These are phyloP conservation scores for Ectropis grisescens DNA, from an alignment of 1,140 invertebrate species.

Conservation along the genomic window DNA sequence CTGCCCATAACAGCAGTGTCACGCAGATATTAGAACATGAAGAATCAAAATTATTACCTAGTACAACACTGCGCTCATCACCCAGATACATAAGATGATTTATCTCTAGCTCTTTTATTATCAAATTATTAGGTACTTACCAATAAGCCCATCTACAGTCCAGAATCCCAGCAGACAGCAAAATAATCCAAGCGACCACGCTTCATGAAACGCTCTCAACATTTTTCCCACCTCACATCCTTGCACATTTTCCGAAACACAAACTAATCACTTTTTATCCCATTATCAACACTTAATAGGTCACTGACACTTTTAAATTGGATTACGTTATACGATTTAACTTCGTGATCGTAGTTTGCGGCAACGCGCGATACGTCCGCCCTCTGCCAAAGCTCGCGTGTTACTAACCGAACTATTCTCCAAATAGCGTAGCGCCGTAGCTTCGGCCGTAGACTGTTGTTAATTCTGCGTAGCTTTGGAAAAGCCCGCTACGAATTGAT, in stretches of 20 bases:
- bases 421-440: slow-evolving; percentile 17
- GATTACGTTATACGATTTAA: slow-evolving; percentile 42
- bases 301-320: slow-evolving; percentile 43
- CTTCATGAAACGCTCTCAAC: slow-evolving; percentile 41
- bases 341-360: no score
- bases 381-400: slow-evolving; percentile 20
- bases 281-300: slow-evolving; percentile 33
- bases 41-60: no score
- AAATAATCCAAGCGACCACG: slow-evolving; percentile 45
- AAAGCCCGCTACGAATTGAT: slow-evolving; percentile 42
- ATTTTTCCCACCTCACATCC: slow-evolving; percentile 60
- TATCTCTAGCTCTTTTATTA: no score
- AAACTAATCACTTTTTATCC: slow-evolving; percentile 30
- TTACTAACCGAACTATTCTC: slow-evolving; percentile 28
- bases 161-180: slow-evolving; percentile 25
- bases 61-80: no score
- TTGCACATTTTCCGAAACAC: slow-evolving; percentile 41
- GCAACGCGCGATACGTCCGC: slow-evolving; percentile 17
- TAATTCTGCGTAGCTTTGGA: slow-evolving; percentile 40
- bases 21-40: no score
- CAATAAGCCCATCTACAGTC: slow-evolving; percentile 49
- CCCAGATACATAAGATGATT: no score
- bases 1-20: no score
- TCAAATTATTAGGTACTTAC: no score
- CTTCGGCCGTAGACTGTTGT: no score